A percentile compares a stretch with the other conserved stretches of the same genome.
Evolutionary conservation across 2,113 vertebrate species (phyloP).

Genomic region (Haemorhous mexicanus): DNA sequence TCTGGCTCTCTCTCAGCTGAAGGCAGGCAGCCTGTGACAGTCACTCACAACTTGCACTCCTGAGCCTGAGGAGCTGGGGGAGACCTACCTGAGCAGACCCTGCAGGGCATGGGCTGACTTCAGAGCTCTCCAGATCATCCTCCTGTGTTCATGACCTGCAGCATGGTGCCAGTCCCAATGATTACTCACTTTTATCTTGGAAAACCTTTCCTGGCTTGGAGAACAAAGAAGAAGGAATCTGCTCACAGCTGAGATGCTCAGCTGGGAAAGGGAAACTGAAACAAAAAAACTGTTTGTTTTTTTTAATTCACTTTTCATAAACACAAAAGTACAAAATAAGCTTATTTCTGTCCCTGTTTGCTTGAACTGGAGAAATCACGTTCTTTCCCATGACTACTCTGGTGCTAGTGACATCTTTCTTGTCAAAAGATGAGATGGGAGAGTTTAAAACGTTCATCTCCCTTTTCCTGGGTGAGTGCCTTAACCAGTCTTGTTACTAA

Average conservation of each 20-base stretch:
- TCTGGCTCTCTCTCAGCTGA: neutral
- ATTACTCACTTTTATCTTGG: neutral
- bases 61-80: neutral
- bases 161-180: neutral
- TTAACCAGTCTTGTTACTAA: neutral
- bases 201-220: neutral
- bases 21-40: neutral
- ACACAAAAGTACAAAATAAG: neutral
- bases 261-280: neutral
- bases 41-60: neutral
- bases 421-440: neutral
- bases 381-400: neutral
- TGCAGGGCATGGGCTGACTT: neutral
- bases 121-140: neutral
- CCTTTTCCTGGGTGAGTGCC: neutral
- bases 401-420: neutral
- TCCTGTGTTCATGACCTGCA: neutral
- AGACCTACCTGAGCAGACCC: neutral
- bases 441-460: neutral
- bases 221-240: neutral
- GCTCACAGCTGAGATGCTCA: neutral
- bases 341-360: neutral
- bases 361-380: neutral
- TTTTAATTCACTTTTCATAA: neutral
- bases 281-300: neutral